phyloP scores from a whole-genome alignment of 2,113 vertebrate genomes.

The Perca schrenkii region DNA sequence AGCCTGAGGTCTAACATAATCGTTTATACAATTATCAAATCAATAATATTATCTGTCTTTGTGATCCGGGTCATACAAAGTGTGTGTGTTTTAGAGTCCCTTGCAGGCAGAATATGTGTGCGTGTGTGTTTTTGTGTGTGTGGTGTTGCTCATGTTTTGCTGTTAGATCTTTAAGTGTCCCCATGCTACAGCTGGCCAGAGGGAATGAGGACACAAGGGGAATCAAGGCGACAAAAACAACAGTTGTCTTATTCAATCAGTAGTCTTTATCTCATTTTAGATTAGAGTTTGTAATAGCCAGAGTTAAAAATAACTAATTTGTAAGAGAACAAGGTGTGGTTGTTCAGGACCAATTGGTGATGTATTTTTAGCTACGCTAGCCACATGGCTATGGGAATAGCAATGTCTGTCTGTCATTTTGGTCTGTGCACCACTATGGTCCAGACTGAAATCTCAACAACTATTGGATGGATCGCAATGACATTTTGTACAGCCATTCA shows the following conservation, averaged over 20 bases:
- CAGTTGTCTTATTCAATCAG: constrained; percentile 30
- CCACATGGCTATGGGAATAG: no score
- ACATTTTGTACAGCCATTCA: neutral
- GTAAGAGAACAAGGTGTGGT: constrained; percentile 11
- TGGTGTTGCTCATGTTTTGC: neutral
- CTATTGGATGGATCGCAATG: neutral
- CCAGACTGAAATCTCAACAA: neutral
- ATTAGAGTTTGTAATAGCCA: neutral
- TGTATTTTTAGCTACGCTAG: neutral
- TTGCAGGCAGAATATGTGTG: neutral
- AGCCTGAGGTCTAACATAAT: neutral
- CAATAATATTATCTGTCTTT: neutral
- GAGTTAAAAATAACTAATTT: constrained; percentile 21
- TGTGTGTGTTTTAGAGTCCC: neutral
- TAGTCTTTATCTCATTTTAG: constrained; percentile 12
- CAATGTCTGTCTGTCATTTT: neutral
- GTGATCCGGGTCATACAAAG: neutral
- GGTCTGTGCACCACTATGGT: neutral
- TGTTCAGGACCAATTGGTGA: neutral
- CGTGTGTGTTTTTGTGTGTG: neutral
- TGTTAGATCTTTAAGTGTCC: constrained; percentile 4
- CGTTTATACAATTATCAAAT: neutral
- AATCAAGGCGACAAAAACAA: constrained; percentile 27
- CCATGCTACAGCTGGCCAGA: constrained; percentile 6
- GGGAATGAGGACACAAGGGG: neutral